phyloP scores from a whole-genome alignment of 2,888 invertebrate species.

The Ichneumon xanthorius region DNA sequence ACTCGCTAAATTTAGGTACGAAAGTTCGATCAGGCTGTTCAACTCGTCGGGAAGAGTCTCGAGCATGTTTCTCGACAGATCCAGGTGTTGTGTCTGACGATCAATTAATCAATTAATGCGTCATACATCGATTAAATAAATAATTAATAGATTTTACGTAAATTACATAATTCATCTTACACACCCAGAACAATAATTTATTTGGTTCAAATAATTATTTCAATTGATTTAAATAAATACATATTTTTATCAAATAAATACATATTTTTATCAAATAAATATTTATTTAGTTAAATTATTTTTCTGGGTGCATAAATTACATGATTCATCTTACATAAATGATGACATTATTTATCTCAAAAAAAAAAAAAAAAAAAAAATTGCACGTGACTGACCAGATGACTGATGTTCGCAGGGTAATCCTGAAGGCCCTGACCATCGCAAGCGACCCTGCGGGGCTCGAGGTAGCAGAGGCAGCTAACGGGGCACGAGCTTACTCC shows the following conservation, averaged over 20 bases:
- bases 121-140: neutral
- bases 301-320: neutral
- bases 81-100: constrained; percentile 88
- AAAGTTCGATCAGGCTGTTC: constrained; percentile 83
- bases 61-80: constrained; percentile 89
- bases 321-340: neutral
- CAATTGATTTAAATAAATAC: neutral
- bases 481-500: constrained; percentile 73
- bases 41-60: constrained; percentile 85
- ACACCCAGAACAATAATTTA: too few species aligned
- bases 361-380: neutral
- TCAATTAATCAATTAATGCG: neutral
- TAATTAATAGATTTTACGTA: too few species aligned
- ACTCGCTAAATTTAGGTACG: constrained; percentile 86
- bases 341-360: neutral
- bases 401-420: constrained; percentile 78
- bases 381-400: constrained; percentile 75
- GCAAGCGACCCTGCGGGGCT: constrained; percentile 76
- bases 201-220: too few species aligned
- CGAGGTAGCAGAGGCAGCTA: constrained; percentile 77
- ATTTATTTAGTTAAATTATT: neutral
- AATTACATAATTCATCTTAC: too few species aligned
- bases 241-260: too few species aligned
- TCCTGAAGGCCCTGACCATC: constrained; percentile 73
- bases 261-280: neutral